A percentile compares a stretch with the other conserved stretches of the same genome.
These are phyloP conservation scores for Xanthorhoe designata DNA, from an alignment of 2,888 invertebrate species.

Conservation along the genomic window DNA sequence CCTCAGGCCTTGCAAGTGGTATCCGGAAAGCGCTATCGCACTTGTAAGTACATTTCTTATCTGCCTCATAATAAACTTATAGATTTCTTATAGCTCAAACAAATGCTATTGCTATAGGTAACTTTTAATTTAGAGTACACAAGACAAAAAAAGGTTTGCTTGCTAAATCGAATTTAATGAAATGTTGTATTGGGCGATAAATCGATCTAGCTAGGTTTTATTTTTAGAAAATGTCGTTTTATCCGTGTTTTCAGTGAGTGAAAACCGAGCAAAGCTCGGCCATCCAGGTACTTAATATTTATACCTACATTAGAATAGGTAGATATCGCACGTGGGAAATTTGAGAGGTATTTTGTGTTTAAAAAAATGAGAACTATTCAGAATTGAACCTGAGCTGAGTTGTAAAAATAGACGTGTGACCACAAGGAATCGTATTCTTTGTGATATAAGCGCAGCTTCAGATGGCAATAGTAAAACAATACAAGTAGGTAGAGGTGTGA, in stretches of 20 bases:
- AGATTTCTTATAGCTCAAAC: too few relatives aligned
- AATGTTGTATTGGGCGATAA: too few relatives aligned
- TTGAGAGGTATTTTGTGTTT: conserved; percentile 1
- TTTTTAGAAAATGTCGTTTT: too few relatives aligned
- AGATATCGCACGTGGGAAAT: not conserved
- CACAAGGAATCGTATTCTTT: conserved; percentile 23
- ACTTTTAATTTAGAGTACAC: too few relatives aligned
- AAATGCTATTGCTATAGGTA: too few relatives aligned
- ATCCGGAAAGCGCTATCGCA: conserved; percentile 91
- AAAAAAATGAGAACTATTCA: not conserved
- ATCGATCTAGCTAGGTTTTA: too few relatives aligned
- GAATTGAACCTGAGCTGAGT: conserved; percentile 12
- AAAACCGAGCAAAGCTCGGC: too few relatives aligned
- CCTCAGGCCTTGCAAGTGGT: conserved; percentile 93
- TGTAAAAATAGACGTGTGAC: conserved; percentile 16
- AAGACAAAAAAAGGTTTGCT: too few relatives aligned
- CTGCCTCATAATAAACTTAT: not conserved
- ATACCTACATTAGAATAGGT: not conserved
- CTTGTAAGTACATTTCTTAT: conserved; percentile 85
- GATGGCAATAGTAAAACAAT: conserved; percentile 18
- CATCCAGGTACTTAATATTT: too few relatives aligned
- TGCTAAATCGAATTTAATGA: too few relatives aligned
- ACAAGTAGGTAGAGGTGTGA: not conserved
- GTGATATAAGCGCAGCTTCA: conserved; percentile 13
- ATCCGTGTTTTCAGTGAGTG: too few relatives aligned